These are phyloP conservation scores for Lapara coniferarum DNA, from an alignment of 2,888 invertebrate species.

Conservation along the genomic window DNA sequence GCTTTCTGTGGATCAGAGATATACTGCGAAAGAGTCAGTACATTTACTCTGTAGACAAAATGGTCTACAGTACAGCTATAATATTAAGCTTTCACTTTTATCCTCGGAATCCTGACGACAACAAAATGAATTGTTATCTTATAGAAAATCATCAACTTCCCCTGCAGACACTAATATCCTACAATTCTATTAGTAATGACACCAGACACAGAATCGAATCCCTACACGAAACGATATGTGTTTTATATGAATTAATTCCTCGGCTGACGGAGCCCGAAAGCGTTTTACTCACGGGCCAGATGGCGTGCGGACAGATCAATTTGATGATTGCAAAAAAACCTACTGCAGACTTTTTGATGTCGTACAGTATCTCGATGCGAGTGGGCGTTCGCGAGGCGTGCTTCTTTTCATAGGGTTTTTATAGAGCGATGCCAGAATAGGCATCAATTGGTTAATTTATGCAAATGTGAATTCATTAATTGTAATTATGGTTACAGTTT, in stretches of 20 bases:
- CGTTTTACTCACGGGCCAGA: slow-evolving; percentile 81
- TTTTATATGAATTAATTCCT: slow-evolving; percentile 83
- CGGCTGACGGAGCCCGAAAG: slow-evolving; percentile 76
- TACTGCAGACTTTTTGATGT: slow-evolving; percentile 76
- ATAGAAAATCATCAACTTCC: no score
- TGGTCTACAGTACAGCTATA: no score
- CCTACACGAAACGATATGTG: slow-evolving; percentile 61
- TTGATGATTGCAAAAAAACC: slow-evolving; percentile 82
- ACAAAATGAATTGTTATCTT: no score
- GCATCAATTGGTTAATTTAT: slow-evolving; percentile 16
- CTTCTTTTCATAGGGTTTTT: slow-evolving; percentile 50
- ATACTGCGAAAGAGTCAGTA: no score
- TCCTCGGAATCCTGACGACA: no score
- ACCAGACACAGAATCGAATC: slow-evolving; percentile 46
- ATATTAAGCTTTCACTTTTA: no score
- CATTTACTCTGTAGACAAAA: no score
- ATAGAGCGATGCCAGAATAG: slow-evolving; percentile 31
- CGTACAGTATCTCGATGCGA: slow-evolving; percentile 53
- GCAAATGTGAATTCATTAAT: neutral
- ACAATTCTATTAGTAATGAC: slow-evolving; percentile 36
- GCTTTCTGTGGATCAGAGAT: no score
- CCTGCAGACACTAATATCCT: neutral
- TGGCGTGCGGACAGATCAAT: slow-evolving; percentile 82
- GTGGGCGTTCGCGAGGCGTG: slow-evolving; percentile 49
- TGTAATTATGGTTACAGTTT: neutral